These are phyloP conservation scores for Zelostemma sp. DNA, from an alignment of 1,140 invertebrate genomes.

Conservation along the genomic window DNA sequence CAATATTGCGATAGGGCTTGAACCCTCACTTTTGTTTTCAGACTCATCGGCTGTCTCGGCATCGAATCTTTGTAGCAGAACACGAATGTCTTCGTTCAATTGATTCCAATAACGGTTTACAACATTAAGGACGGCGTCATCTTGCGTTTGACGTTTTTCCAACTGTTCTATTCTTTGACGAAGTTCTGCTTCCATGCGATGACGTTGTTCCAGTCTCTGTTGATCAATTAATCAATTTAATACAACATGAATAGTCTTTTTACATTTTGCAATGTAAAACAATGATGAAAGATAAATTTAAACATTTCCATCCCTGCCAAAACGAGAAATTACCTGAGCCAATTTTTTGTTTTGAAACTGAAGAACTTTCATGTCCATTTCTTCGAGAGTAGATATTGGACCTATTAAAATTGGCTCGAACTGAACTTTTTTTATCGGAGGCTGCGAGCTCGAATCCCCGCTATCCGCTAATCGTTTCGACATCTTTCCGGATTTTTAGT, in stretches of 20 bases:
- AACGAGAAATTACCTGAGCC: conserved; percentile 89
- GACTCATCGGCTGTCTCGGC: conserved; percentile 97
- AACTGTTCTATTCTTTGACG: conserved; percentile 95
- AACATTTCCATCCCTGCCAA: too few species aligned
- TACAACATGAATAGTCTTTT: too few species aligned
- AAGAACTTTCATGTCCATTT: conserved; percentile 97
- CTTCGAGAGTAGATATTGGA: conserved; percentile 92
- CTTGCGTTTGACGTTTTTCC: conserved; percentile 96
- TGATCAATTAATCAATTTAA: too few species aligned
- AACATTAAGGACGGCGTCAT: conserved; percentile 97
- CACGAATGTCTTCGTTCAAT: conserved; percentile 95
- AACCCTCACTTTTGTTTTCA: conserved; percentile 87
- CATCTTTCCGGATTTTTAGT: conserved; percentile 69
- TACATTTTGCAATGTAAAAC: too few species aligned
- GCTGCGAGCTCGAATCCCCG: conserved; percentile 73
- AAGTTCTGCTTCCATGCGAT: conserved; percentile 90
- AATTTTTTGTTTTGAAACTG: conserved; percentile 98
- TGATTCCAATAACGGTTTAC: conserved; percentile 99
- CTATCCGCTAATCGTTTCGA: conserved; percentile 80
- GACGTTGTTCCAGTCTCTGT: conserved; percentile 89
- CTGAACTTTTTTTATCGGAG: conserved; percentile 91
- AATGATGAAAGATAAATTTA: too few species aligned
- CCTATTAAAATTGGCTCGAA: conserved; percentile 94
- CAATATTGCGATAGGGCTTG: too few species aligned
- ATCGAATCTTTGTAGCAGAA: conserved; percentile 95